Evolutionary conservation across 2,888 invertebrate species (phyloP), one percentile per base, ranked within the genome.

Genomic region (Dryocosmus kuriphilus): DNA sequence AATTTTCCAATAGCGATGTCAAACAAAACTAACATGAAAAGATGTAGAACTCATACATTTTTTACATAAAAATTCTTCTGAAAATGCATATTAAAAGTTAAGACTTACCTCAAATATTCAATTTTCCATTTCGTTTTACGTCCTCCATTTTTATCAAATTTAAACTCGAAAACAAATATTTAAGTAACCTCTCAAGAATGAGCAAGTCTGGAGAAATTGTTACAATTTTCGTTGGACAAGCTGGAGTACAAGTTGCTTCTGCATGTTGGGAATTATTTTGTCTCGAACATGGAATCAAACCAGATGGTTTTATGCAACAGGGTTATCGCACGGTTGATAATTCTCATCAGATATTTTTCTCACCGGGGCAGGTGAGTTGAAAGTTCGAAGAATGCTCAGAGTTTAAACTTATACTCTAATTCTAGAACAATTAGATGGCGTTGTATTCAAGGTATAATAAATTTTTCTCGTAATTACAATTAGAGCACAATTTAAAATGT

Each of bases 281-380:
- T 92, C 93, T 97, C 90, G 96, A 97, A 92, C 96, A 97, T 92
- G 97, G 97, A 87, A 97, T 97, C 93, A 97, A 97, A 93, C 97
- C 97, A 85, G 97, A 98, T 92, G 97, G 97, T 87, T 96, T 97
- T 93, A 97, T 97, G 97, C 98, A 98, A 86, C 96, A 96, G 78
- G 98, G 93, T 96, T 96, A 89, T 94, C 97, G 84, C 97, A 97
- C 74, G 96, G 96, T 83, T 96, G 97, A 79, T 98, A 98, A 90
- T 98, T 98, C 93, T 97, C 97, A 80, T 98, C 97, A 94, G 98
- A 98, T 93, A 98, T 97, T 78, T 97, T 97, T 94, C 97, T 97
- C 94, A 96, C 96, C 88, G 98, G 98, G 93, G 98, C 98, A 78
- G 97, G 97, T 77, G 96, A 81, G 77, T 30, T 67, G 32, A 38